A percentile compares a stretch with the other conserved stretches of the same genome.
These are phyloP conservation scores for Notolabrus celidotus DNA, from an alignment of 2,797 vertebrate species.

Conservation along the genomic window DNA sequence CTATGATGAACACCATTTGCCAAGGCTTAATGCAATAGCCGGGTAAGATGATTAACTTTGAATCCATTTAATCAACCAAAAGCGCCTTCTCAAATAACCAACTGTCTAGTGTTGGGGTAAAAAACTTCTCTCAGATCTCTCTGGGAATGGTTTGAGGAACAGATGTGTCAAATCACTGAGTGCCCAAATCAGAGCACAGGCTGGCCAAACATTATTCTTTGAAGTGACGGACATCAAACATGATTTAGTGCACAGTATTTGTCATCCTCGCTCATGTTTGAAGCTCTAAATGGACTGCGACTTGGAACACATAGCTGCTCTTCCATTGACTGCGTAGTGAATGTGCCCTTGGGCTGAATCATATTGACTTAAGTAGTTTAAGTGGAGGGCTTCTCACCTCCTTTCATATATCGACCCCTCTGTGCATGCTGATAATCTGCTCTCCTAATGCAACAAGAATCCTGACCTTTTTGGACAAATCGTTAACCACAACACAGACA, in stretches of 20 bases:
- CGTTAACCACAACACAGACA: constrained; percentile 36
- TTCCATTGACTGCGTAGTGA: constrained; percentile 61
- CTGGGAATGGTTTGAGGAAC: constrained; percentile 41
- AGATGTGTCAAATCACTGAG: constrained; percentile 64
- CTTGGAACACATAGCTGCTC: constrained; percentile 41
- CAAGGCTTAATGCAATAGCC: constrained; percentile 78
- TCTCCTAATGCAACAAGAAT: constrained; percentile 30
- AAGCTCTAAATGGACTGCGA: constrained; percentile 39
- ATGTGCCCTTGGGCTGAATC: constrained; percentile 74
- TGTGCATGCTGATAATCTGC: constrained; percentile 38
- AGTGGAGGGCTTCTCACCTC: constrained; percentile 49
- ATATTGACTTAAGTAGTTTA: constrained; percentile 70
- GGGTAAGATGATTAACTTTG: constrained; percentile 83
- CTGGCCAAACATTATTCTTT: constrained; percentile 50
- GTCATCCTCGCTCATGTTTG: constrained; percentile 40
- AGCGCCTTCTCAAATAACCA: constrained; percentile 71
- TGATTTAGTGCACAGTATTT: constrained; percentile 49
- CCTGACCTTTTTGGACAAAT: constrained; percentile 30
- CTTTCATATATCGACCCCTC: constrained; percentile 43
- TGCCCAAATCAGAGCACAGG: constrained; percentile 39
- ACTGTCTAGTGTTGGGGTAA: constrained; percentile 60
- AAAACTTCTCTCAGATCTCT: constrained; percentile 68
- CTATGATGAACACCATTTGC: constrained; percentile 79
- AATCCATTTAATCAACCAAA: constrained; percentile 82
- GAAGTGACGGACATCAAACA: constrained; percentile 66